phyloP scores from a whole-genome alignment of 2,797 vertebrate species.

The Chanos chanos region DNA sequence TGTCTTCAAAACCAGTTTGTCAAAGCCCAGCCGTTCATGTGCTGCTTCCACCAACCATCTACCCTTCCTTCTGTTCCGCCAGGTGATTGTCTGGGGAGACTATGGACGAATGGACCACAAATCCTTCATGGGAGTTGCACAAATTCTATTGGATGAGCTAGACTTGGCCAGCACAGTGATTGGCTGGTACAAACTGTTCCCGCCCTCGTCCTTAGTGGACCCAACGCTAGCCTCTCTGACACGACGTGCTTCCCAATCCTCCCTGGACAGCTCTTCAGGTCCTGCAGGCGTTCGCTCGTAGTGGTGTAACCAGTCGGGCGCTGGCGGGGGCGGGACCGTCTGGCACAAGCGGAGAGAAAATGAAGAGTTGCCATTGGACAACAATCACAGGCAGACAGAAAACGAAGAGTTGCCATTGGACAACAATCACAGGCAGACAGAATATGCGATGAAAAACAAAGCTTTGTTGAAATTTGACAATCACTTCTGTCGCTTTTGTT shows the following conservation, averaged over 20 bases:
- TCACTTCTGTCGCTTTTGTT: constrained; percentile 79
- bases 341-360: constrained; percentile 26
- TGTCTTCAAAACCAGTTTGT: no score
- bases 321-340: no score
- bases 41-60: neutral
- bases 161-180: constrained; percentile 98
- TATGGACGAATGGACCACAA: constrained; percentile 99
- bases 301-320: constrained; percentile 66
- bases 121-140: constrained; percentile 98
- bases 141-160: constrained; percentile 96
- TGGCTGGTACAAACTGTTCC: constrained; percentile 99
- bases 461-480: constrained; percentile 97
- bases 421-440: constrained; percentile 69
- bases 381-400: constrained; percentile 28
- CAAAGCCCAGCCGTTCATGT: neutral
- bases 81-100: constrained; percentile 99
- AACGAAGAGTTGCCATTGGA: constrained; percentile 43
- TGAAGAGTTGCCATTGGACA: constrained; percentile 44
- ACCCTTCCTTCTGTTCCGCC: constrained; percentile 8
- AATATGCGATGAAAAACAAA: constrained; percentile 65
- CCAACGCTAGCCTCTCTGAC: constrained; percentile 93
- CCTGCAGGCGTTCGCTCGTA: constrained; percentile 90
- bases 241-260: constrained; percentile 93
- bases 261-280: constrained; percentile 92
- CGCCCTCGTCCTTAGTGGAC: constrained; percentile 95